Evolutionary conservation across 2,888 invertebrate species (phyloP).

Genomic region (Tachystola acroxantha): DNA sequence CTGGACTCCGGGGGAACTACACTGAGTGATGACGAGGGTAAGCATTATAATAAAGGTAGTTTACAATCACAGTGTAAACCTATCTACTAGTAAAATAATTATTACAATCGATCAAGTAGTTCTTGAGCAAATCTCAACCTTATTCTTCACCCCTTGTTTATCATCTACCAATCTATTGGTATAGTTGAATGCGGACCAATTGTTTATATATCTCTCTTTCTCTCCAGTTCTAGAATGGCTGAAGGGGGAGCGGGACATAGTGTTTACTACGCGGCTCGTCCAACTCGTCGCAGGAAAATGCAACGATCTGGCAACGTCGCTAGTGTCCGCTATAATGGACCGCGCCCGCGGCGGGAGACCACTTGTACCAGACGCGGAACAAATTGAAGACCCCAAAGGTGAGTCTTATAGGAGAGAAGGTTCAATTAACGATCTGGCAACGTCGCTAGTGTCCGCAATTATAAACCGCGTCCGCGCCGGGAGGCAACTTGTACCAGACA

Average conservation of each 20-base stretch:
- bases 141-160: no score
- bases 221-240: slow-evolving; percentile 75
- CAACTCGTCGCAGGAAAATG: slow-evolving; percentile 79
- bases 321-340: slow-evolving; percentile 76
- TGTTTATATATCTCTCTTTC: background rate
- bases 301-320: slow-evolving; percentile 79
- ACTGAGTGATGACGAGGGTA: slow-evolving; percentile 50
- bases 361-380: slow-evolving; percentile 24
- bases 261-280: slow-evolving; percentile 79
- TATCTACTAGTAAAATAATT: no score
- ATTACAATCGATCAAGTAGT: no score
- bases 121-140: no score
- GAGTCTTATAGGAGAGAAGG: background rate
- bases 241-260: slow-evolving; percentile 77
- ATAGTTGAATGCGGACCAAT: no score
- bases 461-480: slow-evolving; percentile 64
- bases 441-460: slow-evolving; percentile 75
- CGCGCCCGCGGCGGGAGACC: slow-evolving; percentile 45
- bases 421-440: no score
- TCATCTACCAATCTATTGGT: no score
- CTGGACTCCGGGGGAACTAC: slow-evolving; percentile 74
- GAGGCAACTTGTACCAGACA: slow-evolving; percentile 18
- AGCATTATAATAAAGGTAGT: no score
- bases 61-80: background rate
- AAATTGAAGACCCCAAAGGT: slow-evolving; percentile 28